Evolutionary conservation across 2,113 vertebrate species (phyloP).

Genomic region (Gambusia holbrooki): DNA sequence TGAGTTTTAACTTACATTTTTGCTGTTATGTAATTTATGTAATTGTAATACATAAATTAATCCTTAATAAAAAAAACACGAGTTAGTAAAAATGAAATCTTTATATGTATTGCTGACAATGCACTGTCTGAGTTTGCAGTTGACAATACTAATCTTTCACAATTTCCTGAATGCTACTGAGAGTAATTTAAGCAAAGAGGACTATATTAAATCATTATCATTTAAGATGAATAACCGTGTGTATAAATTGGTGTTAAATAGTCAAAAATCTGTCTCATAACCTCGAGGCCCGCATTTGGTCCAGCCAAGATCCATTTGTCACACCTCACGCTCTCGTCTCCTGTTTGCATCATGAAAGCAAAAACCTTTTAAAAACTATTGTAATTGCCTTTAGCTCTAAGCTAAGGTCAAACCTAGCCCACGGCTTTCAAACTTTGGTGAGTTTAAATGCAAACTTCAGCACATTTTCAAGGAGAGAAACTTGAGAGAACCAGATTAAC

Average conservation of each 20-base stretch:
- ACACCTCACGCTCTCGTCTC: conserved; percentile 5
- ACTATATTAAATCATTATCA: conserved; percentile 31
- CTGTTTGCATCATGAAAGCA: conserved; percentile 14
- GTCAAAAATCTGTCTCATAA: conserved; percentile 22
- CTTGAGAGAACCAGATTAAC: conserved; percentile 27
- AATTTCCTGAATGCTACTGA: conserved; percentile 35
- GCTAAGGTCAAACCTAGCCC: conserved; percentile 35
- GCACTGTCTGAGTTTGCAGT: conserved; percentile 2
- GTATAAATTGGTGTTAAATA: conserved; percentile 20
- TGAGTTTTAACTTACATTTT: background rate
- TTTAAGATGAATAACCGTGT: conserved; percentile 17
- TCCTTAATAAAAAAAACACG: no score
- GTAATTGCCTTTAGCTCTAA: conserved; percentile 40
- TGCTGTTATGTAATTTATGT: background rate
- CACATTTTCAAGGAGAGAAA: conserved; percentile 53
- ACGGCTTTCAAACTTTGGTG: conserved; percentile 37
- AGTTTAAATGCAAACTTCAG: conserved; percentile 41
- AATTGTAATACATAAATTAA: background rate
- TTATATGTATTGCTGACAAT: background rate
- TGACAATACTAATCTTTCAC: conserved; percentile 31
- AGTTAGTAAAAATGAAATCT: conserved; percentile 19
- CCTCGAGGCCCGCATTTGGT: conserved; percentile 22
- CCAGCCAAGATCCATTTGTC: conserved; percentile 22
- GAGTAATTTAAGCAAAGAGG: conserved; percentile 22
- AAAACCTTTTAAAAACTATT: conserved; percentile 41